These are phyloP conservation scores for Mobula hypostoma DNA, from an alignment of 2,113 vertebrate genomes.

Conservation along the genomic window DNA sequence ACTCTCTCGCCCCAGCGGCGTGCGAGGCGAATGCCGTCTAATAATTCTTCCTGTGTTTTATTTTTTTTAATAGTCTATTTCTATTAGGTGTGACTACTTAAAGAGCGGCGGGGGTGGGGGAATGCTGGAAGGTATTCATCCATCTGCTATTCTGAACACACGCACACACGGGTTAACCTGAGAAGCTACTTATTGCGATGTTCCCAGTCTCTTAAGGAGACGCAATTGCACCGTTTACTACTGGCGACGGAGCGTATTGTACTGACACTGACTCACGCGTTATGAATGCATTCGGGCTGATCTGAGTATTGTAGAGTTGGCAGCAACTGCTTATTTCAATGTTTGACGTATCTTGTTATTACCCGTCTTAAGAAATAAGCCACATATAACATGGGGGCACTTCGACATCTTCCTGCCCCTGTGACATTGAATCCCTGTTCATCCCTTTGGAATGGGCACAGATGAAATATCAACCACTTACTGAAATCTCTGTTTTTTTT, in stretches of 20 bases:
- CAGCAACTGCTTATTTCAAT: not conserved
- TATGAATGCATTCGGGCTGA: not conserved
- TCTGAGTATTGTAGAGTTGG: constrained; percentile 14
- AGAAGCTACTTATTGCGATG: constrained; percentile 14
- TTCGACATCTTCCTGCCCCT: not conserved
- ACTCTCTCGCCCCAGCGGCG: no score
- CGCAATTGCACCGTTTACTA: not conserved
- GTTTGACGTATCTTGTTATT: not conserved
- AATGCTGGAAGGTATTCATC: not conserved
- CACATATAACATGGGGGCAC: no score
- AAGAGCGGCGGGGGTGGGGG: not conserved
- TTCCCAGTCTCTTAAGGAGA: not conserved
- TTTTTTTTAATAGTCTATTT: not conserved
- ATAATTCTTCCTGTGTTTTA: no score
- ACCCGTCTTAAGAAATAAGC: not conserved
- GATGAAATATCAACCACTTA: not conserved
- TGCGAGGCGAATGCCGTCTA: no score
- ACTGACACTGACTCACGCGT: not conserved
- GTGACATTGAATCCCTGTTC: not conserved
- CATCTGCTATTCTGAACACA: constrained; percentile 13
- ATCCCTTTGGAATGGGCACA: not conserved
- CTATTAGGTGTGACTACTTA: not conserved
- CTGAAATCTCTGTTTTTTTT: not conserved
- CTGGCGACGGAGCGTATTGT: not conserved
- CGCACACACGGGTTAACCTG: not conserved